These are phyloP conservation scores for Falcunculus frontatus DNA, from an alignment of 2,113 vertebrate genomes.

Conservation along the genomic window DNA sequence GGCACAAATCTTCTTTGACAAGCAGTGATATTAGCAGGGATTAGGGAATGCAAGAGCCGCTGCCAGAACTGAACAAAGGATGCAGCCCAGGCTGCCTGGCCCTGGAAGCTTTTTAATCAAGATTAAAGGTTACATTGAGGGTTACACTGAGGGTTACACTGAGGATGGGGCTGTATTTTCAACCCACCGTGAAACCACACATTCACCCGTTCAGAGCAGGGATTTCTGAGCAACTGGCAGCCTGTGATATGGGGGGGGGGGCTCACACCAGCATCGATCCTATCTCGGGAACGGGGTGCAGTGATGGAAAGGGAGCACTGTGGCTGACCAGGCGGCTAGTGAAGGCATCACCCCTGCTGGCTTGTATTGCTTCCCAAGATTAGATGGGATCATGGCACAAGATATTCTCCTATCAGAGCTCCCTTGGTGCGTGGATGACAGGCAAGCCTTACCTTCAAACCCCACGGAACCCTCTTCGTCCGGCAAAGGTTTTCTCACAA, in stretches of 20 bases:
- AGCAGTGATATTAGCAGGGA: conserved; percentile 52
- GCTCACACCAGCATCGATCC: background rate
- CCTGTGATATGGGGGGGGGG: fast-evolving
- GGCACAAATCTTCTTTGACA: conserved; percentile 58
- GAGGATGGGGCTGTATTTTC: background rate
- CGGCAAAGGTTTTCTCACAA: background rate
- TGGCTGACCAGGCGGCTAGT: background rate
- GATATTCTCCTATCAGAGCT: background rate
- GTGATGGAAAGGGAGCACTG: background rate
- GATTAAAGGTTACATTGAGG: background rate
- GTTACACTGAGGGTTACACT: background rate
- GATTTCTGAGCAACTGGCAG: background rate
- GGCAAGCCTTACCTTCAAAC: background rate
- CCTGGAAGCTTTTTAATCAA: conserved; percentile 7
- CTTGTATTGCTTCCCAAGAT: background rate
- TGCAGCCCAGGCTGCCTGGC: background rate
- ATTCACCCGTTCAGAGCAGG: background rate
- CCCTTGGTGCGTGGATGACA: fast-evolving
- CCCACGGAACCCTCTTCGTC: fast-evolving
- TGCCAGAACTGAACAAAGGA: background rate
- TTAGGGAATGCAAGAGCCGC: conserved; percentile 22
- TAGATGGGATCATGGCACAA: background rate
- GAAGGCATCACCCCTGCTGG: background rate
- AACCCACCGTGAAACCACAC: background rate
- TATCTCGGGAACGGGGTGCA: background rate